Base-by-base conservation (phyloP, 2,113 vertebrate genomes). In the Erythrocebus patas region DNA sequence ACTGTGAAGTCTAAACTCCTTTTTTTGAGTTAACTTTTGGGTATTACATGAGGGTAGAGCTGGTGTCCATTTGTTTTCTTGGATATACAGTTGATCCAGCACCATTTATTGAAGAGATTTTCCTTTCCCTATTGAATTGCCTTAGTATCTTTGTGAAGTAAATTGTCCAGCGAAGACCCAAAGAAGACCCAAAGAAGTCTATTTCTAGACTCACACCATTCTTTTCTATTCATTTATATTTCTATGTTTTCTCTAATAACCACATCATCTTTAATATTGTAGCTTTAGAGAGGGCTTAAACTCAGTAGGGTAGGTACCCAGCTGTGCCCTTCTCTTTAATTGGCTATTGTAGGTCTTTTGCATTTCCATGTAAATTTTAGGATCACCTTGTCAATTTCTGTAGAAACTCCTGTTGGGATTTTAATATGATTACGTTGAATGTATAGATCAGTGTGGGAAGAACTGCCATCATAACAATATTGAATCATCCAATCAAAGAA, bases 21-120 rank as follows among this genome's bases (percentile, higher is more conserved):
- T 38, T 96, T 96, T 96, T 32, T 66, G 76, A 40, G 81, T 80
- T 88, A 22, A 45, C 32, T 45, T 78, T 7, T 25, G 11, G 35
- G 50, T 30, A 11, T 38, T 2, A 8, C 45, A 17, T 13, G 55
- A 75, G n/a, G 55, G 75, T 18, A 52, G 22, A 8, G 22, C 6
- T 70, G 61, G 35, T 45, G 52, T 25, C 45, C 7, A 6, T 10
- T 45, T 85, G 27, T 48, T 10, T 89, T 40, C 64, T 14, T 5
- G 73, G 52, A 1, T 25, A 18, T 27, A 45, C 9, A 1, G 55
- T 66, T 55, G 52, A 22, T 16, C 22, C 7, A 20, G 61, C 52
- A n/a, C 45, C 43, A 10, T 64, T 80, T 64, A 13, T 32, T 61
- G 52, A n/a, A 52, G 30, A 43, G 20, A n/a, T 30, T 73, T 66